A percentile compares a stretch with the other conserved stretches of the same genome.
These are phyloP conservation scores for Paraplagusia blochii DNA, from an alignment of 2,113 vertebrate species.

Conservation along the genomic window DNA sequence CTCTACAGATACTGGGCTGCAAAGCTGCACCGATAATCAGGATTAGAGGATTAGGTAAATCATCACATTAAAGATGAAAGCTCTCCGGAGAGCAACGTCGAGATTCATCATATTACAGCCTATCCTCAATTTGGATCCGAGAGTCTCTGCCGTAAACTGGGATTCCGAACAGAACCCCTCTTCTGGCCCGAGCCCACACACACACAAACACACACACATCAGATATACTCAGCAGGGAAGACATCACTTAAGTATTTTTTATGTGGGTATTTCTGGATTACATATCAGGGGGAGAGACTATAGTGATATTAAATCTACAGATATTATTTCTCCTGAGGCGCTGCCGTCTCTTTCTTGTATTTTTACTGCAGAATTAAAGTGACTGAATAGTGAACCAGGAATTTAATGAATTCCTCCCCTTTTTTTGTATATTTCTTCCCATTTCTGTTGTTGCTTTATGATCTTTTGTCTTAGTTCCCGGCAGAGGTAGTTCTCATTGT, in stretches of 20 bases:
- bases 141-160: not conserved
- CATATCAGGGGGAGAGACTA: not conserved
- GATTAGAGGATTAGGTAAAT: too few species aligned
- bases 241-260: not conserved
- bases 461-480: too few species aligned
- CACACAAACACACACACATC: constrained; percentile 10
- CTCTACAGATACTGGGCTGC: too few species aligned
- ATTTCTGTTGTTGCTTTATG: too few species aligned
- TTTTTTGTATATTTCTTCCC: too few species aligned
- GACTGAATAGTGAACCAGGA: too few species aligned
- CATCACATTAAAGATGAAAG: too few species aligned
- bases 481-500: too few species aligned
- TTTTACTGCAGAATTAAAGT: not conserved
- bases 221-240: not conserved
- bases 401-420: too few species aligned
- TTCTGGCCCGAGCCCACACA: not conserved
- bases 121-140: not conserved
- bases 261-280: constrained; percentile 1
- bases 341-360: not conserved
- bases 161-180: not conserved
- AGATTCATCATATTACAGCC: too few species aligned
- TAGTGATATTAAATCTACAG: constrained; percentile 2
- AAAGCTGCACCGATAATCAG: too few species aligned
- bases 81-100: too few species aligned
- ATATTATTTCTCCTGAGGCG: not conserved